Conservation (phyloP, 2,113 vertebrate genomes). For the Zosterops lateralis region DNA sequence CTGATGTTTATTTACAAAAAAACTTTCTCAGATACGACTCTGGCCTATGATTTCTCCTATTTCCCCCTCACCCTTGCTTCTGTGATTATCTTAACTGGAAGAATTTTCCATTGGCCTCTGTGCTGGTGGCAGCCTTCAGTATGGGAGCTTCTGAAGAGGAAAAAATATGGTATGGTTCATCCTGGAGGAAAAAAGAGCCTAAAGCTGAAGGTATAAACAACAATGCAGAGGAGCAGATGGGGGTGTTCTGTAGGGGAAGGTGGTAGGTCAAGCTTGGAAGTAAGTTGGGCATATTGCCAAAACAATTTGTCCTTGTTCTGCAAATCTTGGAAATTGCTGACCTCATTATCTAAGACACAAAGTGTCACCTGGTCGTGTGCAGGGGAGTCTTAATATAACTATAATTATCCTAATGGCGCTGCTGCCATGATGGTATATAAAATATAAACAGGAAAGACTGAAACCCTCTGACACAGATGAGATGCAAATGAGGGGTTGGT, state of each 20-base stretch:
- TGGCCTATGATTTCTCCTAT: background rate
- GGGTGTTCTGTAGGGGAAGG: background rate
- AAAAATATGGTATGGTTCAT: background rate
- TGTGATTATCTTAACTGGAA: background rate
- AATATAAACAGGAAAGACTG: slow-evolving; percentile 53
- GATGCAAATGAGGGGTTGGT: background rate
- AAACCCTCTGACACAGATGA: slow-evolving; percentile 37
- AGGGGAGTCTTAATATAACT: background rate
- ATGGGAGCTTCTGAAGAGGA: background rate
- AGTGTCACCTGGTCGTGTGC: background rate
- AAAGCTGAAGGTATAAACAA: background rate
- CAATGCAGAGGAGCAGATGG: background rate
- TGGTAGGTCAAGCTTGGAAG: background rate
- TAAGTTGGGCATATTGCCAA: background rate
- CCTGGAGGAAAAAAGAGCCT: background rate
- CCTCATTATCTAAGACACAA: background rate
- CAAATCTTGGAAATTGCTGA: background rate
- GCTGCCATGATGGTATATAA: background rate
- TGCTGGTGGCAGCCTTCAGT: background rate
- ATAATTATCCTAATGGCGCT: slow-evolving; percentile 37
- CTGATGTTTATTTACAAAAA: background rate
- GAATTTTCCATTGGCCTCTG: background rate
- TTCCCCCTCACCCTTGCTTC: background rate
- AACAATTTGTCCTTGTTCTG: background rate
- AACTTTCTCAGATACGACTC: background rate